Conservation (phyloP, 2,797 vertebrate species). For the Euphonia xanthogaster region DNA sequence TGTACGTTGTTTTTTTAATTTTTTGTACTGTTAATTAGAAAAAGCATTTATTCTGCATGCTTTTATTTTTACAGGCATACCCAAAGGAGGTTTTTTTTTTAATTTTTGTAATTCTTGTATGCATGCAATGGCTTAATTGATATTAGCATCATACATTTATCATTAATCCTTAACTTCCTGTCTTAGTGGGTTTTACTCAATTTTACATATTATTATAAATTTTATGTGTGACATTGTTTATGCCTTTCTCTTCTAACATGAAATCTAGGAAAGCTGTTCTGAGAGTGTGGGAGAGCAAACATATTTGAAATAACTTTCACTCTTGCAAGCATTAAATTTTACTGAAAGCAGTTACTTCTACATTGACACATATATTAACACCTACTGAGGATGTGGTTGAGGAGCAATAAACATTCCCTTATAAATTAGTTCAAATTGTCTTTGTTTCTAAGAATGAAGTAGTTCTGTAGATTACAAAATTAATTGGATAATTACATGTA, state of each 20-base stretch:
- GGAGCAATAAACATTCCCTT: neutral
- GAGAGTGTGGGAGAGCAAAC: neutral
- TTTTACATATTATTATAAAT: neutral
- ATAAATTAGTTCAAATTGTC: neutral
- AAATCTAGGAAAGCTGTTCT: neutral
- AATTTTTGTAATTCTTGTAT: neutral
- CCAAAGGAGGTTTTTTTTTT: accelerated
- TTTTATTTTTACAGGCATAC: neutral
- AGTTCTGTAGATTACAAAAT: neutral
- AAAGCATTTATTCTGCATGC: neutral
- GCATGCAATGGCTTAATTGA: neutral
- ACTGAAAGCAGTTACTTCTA: neutral
- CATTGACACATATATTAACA: neutral
- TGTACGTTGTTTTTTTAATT: neutral
- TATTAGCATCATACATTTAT: neutral
- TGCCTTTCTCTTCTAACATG: neutral
- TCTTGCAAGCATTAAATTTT: neutral
- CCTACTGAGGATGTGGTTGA: neutral
- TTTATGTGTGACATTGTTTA: neutral
- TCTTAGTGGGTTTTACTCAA: neutral
- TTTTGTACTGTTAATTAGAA: neutral
- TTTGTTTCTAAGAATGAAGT: neutral
- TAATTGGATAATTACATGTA: neutral
- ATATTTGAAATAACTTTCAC: neutral
- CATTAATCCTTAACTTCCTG: neutral